Percentiles rank a stretch among this genome's conserved stretches.
phyloP scores from a whole-genome alignment of 2,888 invertebrate species.

The Apamea epomidion region DNA sequence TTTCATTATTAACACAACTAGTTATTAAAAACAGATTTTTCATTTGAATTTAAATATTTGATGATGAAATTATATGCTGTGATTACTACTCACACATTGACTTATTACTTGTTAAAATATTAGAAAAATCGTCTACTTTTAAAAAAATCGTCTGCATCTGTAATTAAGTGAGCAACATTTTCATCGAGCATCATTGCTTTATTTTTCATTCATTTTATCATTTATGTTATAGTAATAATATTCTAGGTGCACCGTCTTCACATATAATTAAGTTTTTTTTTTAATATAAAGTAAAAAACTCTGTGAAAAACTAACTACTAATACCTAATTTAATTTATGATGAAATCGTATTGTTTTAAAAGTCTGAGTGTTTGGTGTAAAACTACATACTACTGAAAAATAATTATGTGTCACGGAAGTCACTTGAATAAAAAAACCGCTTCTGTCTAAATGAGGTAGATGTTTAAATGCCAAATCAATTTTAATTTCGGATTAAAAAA shows the following conservation, averaged over 20 bases:
- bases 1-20: not conserved
- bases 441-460: not conserved
- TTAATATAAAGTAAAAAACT: too few species aligned
- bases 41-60: not conserved
- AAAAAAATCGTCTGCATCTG: too few species aligned
- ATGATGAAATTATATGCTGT: not conserved
- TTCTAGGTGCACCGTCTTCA: not conserved
- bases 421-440: not conserved
- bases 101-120: not conserved
- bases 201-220: not conserved
- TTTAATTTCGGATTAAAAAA: not conserved
- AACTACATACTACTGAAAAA: not conserved
- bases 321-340: too few species aligned
- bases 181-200: not conserved
- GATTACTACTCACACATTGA: not conserved
- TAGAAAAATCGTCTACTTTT: not conserved
- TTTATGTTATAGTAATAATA: not conserved
- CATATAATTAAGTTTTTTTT: too few species aligned
- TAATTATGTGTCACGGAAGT: not conserved
- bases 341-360: not conserved
- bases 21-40: too few species aligned
- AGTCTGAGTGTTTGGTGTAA: not conserved
- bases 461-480: not conserved
- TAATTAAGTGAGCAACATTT: not conserved
- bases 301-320: too few species aligned